A percentile compares a stretch with the other conserved stretches of the same genome.
Conservation (phyloP, 2,797 vertebrate genomes). For the Acipenser ruthenus region DNA sequence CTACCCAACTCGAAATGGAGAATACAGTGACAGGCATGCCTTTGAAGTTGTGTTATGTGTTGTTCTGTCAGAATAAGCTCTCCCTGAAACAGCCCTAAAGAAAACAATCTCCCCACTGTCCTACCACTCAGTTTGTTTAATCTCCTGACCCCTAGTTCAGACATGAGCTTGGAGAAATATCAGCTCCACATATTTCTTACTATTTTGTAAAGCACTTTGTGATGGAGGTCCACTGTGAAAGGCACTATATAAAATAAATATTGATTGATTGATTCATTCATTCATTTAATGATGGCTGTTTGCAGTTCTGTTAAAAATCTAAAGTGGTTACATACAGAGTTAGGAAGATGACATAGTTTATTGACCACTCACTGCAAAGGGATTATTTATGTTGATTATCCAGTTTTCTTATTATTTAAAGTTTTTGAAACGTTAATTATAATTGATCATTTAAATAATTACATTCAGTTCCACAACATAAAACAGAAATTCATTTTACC, state of each 20-base stretch:
- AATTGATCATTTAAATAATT: no score
- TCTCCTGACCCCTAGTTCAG: constrained; percentile 20
- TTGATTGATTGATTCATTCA: background rate
- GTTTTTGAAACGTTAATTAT: no score
- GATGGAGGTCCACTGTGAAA: no score
- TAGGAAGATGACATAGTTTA: no score
- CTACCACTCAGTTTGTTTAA: constrained; percentile 44
- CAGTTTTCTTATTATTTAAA: no score
- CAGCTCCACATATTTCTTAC: background rate
- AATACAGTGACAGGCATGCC: background rate
- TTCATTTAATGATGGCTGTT: background rate
- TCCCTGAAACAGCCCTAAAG: constrained; percentile 36
- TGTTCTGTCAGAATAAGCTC: constrained; percentile 23
- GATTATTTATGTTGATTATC: no score
- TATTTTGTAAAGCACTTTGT: background rate
- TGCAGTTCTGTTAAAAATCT: no score
- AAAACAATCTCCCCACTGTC: constrained; percentile 48
- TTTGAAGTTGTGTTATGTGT: constrained; percentile 7
- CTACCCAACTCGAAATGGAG: background rate
- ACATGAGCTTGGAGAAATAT: background rate
- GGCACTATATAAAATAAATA: no score
- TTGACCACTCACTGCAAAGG: no score
- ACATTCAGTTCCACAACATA: no score
- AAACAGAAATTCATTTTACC: no score
- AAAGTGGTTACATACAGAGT: no score